Evolutionary conservation across 2,888 invertebrate species (phyloP), one percentile per base, ranked within the genome.

Genomic region (Orthonevra nobilis): DNA sequence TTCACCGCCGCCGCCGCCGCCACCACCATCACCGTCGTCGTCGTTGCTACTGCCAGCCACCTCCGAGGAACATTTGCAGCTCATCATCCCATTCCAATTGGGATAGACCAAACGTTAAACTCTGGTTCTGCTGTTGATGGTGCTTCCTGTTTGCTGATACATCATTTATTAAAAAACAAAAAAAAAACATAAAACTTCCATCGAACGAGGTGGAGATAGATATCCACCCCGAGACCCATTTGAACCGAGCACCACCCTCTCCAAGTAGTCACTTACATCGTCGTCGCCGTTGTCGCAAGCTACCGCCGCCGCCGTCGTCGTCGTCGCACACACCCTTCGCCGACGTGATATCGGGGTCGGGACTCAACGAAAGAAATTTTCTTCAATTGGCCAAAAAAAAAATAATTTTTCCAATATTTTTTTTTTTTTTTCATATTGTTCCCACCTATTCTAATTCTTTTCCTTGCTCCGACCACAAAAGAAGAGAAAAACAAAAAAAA

Each of bases 401-500:
- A n/a, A n/a, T n/a, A n/a, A n/a, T 44, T 38, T 20, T 23, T 32
- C 26, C 14, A 36, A 19, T 28, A 12, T 12, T 46, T 17, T 23
- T 42, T 32, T 32, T 28, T 56, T 61, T 50, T 34, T 58, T 48
- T 20, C 42, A 17, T 4, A 9, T 36, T n/a, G n/a, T n/a, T n/a
- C n/a, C n/a, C n/a, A n/a, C n/a, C n/a, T n/a, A n/a, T n/a, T n/a
- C n/a, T n/a, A n/a, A n/a, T n/a, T n/a, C n/a, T n/a, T 50, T 61
- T 32, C 61, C 46, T 54, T 26, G 19, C 52, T n/a, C n/a, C 75
- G 40, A 48, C 66, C 73, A 74, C 81, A 79, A 63, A 58, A 32
- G 34, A 73, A 61, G 77, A 64, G 68, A 77, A 70, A 81, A 81
- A 81, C 75, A 81, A 70, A 77, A 64, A 70, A 66, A 48, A 64